Conservation (phyloP, 1,140 invertebrate species). For the Ceratosolen solmsi region DNA sequence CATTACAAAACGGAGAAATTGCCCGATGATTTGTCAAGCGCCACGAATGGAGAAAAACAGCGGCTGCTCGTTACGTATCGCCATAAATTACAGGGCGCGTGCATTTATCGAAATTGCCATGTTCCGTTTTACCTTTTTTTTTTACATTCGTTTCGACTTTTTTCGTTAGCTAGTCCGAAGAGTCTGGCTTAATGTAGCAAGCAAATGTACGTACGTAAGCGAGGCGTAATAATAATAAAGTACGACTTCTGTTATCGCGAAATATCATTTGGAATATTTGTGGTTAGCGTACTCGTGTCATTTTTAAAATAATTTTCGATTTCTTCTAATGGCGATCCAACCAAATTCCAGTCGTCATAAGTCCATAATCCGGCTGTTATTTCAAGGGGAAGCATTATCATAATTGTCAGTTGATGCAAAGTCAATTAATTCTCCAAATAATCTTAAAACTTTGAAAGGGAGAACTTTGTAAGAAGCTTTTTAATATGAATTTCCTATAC, state of each 20-base stretch:
- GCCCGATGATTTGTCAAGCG: constrained; percentile 43
- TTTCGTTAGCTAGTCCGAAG: neutral
- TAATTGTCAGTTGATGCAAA: too few species aligned
- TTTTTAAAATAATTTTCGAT: too few species aligned
- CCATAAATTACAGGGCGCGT: constrained; percentile 37
- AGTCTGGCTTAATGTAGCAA: neutral
- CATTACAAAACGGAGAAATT: constrained; percentile 50
- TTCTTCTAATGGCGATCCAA: too few species aligned
- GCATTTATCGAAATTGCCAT: neutral
- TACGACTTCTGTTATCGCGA: neutral
- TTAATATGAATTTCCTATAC: too few species aligned
- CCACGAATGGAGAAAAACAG: neutral
- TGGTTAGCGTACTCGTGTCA: neutral
- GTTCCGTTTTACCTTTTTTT: neutral
- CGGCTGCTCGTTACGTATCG: neutral
- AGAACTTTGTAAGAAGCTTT: too few species aligned
- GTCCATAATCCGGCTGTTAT: too few species aligned
- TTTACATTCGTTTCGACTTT: neutral
- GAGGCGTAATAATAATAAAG: neutral
- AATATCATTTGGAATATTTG: neutral
- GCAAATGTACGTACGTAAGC: neutral
- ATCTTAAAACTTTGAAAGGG: too few species aligned
- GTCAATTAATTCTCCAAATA: too few species aligned
- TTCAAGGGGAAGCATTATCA: too few species aligned
- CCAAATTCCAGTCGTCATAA: too few species aligned